phyloP scores from a whole-genome alignment of 2,797 vertebrate species.

The Gambusia yucatana region DNA sequence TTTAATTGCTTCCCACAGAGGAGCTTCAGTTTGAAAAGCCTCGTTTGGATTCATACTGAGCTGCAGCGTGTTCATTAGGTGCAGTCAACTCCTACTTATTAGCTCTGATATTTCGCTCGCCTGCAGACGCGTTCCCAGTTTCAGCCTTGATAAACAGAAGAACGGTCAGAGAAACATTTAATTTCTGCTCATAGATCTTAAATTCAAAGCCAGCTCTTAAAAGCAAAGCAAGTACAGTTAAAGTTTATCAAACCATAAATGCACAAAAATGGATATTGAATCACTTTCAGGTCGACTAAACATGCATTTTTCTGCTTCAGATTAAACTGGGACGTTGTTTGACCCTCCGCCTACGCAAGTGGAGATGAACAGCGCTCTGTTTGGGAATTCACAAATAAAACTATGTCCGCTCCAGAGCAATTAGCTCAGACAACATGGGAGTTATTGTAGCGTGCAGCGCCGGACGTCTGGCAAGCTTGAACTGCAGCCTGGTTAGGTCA shows the following conservation, averaged over 20 bases:
- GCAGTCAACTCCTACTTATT: background rate
- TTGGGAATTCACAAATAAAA: conserved; percentile 32
- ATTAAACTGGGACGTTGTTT: conserved; percentile 7
- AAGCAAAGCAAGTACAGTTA: background rate
- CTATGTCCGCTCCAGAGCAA: background rate
- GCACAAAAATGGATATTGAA: background rate
- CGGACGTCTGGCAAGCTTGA: background rate
- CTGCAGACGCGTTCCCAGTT: background rate
- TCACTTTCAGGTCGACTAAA: background rate
- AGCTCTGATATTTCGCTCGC: conserved; percentile 2
- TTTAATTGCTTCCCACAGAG: conserved; percentile 15
- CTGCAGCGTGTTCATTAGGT: background rate
- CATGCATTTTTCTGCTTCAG: background rate
- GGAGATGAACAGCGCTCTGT: background rate
- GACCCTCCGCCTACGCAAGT: background rate
- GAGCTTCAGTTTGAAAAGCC: background rate
- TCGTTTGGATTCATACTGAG: conserved; percentile 17
- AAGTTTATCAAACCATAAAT: background rate
- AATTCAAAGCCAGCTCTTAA: background rate
- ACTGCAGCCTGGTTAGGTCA: conserved; percentile 23
- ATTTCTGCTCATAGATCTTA: background rate
- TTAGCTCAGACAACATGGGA: conserved; percentile 24
- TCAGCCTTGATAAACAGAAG: background rate
- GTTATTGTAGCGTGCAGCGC: conserved; percentile 1
- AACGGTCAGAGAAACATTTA: background rate